phyloP scores from a whole-genome alignment of 2,113 vertebrate species.

The Gnathonemus echidnorhynchus region DNA sequence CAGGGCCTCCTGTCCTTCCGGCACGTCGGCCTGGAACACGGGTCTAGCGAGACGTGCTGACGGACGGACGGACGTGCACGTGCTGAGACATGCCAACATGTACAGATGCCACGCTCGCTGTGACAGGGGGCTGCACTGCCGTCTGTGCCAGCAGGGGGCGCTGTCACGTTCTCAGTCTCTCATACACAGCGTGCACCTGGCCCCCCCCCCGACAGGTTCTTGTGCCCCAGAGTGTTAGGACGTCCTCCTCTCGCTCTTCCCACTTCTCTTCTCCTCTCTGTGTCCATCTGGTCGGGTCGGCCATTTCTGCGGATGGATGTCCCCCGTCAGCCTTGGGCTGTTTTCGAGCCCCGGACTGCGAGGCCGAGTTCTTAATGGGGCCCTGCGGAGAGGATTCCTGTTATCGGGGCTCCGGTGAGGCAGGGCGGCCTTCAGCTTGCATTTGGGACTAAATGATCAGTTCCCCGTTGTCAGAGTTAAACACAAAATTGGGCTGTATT shows the following conservation, averaged over 20 bases:
- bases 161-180: neutral
- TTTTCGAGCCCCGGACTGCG: neutral
- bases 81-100: neutral
- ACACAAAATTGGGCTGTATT: neutral
- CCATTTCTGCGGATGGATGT: neutral
- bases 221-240: neutral
- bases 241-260: no score
- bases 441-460: neutral
- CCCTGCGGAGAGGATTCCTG: neutral
- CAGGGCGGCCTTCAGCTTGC: neutral
- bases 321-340: neutral
- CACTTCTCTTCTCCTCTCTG: neutral
- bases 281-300: neutral
- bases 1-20: neutral
- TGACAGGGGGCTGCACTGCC: neutral
- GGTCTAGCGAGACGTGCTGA: neutral
- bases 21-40: neutral
- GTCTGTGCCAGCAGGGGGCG: neutral
- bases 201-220: neutral
- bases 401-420: neutral
- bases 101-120: neutral
- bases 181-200: no score
- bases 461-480: neutral
- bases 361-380: neutral
- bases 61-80: neutral